Conservation (phyloP, 1,140 invertebrate species). For the Lepidurus packardi region DNA sequence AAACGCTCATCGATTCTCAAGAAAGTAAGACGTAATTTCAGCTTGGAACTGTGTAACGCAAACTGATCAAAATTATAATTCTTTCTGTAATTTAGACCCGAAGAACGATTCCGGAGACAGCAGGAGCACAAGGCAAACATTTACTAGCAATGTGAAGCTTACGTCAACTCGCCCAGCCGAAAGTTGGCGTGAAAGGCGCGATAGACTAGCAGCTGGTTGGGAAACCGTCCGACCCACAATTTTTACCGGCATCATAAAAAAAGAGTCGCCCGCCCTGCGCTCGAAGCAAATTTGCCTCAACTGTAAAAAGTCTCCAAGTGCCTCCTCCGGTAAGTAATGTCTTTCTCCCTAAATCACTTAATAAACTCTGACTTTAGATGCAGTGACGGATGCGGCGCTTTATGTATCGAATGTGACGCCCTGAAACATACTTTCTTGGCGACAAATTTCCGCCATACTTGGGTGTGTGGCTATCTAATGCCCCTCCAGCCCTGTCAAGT, state of each 20-base stretch:
- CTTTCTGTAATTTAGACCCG: not conserved
- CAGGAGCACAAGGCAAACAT: not conserved
- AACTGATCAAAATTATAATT: not conserved
- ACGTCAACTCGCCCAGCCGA: not conserved
- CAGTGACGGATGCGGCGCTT: too few species aligned
- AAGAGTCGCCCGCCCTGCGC: not conserved
- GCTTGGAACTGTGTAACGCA: not conserved
- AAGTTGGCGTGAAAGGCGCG: conserved; percentile 3
- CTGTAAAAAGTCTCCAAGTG: not conserved
- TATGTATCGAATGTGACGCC: not conserved
- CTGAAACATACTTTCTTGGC: conserved; percentile 5
- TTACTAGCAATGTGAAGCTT: not conserved
- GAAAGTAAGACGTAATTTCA: not conserved
- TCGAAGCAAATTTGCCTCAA: conserved; percentile 1
- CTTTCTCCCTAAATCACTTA: not conserved
- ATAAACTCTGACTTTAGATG: not conserved
- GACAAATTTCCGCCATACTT: not conserved
- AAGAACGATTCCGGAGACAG: not conserved
- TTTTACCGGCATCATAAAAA: not conserved
- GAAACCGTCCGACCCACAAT: not conserved
- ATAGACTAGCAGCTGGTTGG: not conserved
- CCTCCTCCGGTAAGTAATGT: not conserved
- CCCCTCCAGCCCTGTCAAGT: not conserved
- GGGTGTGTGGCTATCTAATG: conserved; percentile 4
- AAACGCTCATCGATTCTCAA: not conserved